Conservation (phyloP, 2,888 invertebrate genomes). For the Actias luna region DNA sequence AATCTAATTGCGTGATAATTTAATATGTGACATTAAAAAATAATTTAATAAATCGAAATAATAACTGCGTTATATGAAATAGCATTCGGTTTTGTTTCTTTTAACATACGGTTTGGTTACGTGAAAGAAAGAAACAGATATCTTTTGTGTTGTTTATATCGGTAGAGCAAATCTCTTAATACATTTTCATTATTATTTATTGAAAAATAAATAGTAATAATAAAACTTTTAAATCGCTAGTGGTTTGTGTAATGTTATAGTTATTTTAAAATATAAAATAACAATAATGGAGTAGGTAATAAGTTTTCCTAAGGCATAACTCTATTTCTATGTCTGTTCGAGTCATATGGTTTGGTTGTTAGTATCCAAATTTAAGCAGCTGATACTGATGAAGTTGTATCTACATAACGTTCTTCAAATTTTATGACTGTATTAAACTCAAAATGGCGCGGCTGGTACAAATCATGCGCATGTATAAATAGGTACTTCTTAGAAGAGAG, state of each 20-base stretch:
- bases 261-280: no score
- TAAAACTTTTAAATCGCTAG: no score
- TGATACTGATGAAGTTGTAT: not conserved
- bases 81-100: no score
- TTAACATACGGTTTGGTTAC: no score
- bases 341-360: not conserved
- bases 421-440: not conserved
- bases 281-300: no score
- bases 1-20: slow-evolving; percentile 3
- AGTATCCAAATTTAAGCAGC: not conserved
- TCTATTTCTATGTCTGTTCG: not conserved
- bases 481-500: not conserved
- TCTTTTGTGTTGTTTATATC: no score
- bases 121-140: no score
- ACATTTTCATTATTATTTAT: no score
- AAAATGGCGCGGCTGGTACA: not conserved
- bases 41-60: not conserved
- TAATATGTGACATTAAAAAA: not conserved
- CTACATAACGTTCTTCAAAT: not conserved
- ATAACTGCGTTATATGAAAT: not conserved
- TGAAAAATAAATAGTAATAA: no score
- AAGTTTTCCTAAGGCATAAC: no score
- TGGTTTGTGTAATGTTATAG: no score
- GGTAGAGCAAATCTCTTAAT: no score
- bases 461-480: not conserved